These are phyloP conservation scores for Cerceris rybyensis DNA, from an alignment of 2,888 invertebrate species.

Conservation along the genomic window DNA sequence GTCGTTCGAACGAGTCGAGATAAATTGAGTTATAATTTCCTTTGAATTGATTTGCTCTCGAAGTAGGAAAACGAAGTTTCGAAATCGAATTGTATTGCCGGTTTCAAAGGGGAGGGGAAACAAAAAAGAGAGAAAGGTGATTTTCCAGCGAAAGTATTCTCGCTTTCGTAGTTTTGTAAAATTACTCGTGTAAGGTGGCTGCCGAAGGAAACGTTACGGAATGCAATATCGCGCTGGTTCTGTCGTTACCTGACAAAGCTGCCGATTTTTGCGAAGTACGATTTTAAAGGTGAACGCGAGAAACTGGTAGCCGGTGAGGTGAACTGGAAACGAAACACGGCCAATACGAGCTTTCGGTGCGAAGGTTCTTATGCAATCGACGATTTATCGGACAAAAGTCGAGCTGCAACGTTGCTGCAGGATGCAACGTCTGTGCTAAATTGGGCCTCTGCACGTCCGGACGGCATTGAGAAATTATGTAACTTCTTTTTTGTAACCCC, in stretches of 20 bases:
- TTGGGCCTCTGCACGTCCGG: neutral
- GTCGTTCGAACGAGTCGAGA: neutral
- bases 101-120: conserved; percentile 9
- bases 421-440: neutral
- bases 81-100: neutral
- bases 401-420: neutral
- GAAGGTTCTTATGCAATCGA: conserved; percentile 27
- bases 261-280: conserved; percentile 23
- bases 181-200: neutral
- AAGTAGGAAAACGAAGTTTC: conserved; percentile 5
- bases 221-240: conserved; percentile 18
- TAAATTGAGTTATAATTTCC: conserved; percentile 21
- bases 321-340: conserved; percentile 33
- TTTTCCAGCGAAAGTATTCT: conserved; percentile 4
- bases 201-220: neutral
- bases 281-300: conserved; percentile 42
- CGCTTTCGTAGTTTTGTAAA: conserved; percentile 3
- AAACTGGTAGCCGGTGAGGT: conserved; percentile 8
- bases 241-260: conserved; percentile 10
- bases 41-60: conserved; percentile 7
- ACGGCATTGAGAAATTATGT: neutral
- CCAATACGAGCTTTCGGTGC: conserved; percentile 5
- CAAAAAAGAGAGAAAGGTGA: conserved; percentile 2
- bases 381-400: conserved; percentile 25
- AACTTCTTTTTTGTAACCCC: too few relatives aligned